Percentiles rank a stretch among this genome's conserved stretches.
These are phyloP conservation scores for Drosophila micromelanica DNA, from an alignment of 1,140 invertebrate genomes.

Conservation along the genomic window DNA sequence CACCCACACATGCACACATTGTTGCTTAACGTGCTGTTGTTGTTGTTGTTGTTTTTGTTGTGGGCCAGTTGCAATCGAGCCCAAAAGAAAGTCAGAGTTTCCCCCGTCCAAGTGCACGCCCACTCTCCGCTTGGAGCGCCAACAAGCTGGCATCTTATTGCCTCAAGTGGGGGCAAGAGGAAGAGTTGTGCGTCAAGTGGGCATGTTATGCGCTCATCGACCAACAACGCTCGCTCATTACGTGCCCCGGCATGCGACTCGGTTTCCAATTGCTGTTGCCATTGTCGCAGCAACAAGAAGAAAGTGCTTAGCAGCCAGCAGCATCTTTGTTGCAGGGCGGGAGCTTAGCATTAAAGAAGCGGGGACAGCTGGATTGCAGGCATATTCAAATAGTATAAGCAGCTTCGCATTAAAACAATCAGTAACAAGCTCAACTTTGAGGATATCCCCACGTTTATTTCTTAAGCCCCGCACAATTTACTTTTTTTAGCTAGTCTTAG, in stretches of 20 bases:
- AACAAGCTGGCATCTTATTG: neutral
- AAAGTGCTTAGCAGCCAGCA: neutral
- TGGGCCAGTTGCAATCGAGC: conserved; percentile 22
- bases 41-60: no score
- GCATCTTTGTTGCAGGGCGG: no score
- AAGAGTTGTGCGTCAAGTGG: conserved; percentile 15
- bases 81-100: conserved; percentile 35
- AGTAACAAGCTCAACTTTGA: neutral
- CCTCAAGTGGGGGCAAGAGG: neutral
- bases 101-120: conserved; percentile 11
- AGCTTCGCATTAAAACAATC: neutral
- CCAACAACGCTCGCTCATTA: conserved; percentile 19
- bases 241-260: conserved; percentile 8
- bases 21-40: neutral
- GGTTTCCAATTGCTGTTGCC: no score
- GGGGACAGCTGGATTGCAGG: no score
- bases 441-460: neutral
- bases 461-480: no score
- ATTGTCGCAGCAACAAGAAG: neutral
- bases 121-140: neutral
- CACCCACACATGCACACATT: no score
- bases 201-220: conserved; percentile 12
- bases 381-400: neutral
- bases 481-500: no score
- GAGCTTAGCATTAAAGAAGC: neutral